These are phyloP conservation scores for Picus viridis DNA, from an alignment of 2,797 vertebrate species.

Conservation along the genomic window DNA sequence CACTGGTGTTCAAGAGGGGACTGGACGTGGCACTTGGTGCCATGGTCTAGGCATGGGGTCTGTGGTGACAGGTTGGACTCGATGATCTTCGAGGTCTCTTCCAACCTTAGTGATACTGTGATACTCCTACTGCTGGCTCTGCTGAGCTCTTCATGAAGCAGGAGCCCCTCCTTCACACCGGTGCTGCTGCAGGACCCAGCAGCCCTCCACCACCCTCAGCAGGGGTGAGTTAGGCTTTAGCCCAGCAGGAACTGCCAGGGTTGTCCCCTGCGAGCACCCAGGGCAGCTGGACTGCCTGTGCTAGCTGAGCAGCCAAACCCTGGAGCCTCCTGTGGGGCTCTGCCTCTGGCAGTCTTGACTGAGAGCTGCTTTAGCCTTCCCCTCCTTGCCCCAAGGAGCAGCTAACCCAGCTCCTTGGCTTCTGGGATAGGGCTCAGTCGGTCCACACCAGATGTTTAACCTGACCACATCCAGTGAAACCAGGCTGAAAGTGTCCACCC, in stretches of 20 bases:
- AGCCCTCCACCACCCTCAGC: accelerated
- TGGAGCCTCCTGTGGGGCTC: not conserved
- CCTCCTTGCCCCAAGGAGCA: not conserved
- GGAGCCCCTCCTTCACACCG: accelerated
- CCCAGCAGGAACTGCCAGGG: not conserved
- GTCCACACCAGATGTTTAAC: not conserved
- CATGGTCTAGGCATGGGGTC: no score
- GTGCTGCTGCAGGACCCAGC: not conserved
- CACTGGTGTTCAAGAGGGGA: no score
- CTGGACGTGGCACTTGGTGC: no score
- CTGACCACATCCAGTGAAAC: not conserved
- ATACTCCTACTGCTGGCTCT: not conserved
- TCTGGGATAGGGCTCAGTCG: not conserved
- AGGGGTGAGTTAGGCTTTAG: not conserved
- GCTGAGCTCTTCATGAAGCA: not conserved
- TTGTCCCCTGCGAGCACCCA: accelerated
- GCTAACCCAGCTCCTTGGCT: not conserved
- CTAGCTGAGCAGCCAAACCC: not conserved
- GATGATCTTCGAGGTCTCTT: no score
- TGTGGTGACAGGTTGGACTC: no score
- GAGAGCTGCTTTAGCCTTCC: not conserved
- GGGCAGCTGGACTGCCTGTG: not conserved
- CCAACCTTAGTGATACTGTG: no score
- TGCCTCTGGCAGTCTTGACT: not conserved
- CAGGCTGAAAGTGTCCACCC: not conserved